Conservation (phyloP, 2,888 invertebrate genomes). For the Clunio marinus region DNA sequence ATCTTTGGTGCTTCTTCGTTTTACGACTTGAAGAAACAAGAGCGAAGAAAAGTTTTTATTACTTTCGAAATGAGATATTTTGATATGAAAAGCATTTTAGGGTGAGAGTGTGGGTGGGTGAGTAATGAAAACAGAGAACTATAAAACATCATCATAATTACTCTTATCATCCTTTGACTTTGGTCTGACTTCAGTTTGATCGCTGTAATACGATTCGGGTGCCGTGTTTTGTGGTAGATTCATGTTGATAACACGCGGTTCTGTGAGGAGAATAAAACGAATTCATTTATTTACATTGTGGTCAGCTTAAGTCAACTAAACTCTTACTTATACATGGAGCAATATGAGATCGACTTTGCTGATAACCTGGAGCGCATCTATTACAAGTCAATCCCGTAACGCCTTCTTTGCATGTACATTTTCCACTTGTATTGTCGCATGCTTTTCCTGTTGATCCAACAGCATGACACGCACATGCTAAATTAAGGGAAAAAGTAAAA, state of each 20-base stretch:
- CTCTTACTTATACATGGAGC: constrained; percentile 96
- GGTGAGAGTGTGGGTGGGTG: neutral
- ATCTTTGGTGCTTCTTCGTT: constrained; percentile 28
- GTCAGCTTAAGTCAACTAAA: constrained; percentile 8
- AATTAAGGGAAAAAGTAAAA: constrained; percentile 41
- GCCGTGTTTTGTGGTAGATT: constrained; percentile 51
- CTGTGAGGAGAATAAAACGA: constrained; percentile 50
- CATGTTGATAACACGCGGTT: constrained; percentile 63
- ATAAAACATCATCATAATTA: neutral
- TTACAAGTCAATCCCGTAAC: constrained; percentile 97
- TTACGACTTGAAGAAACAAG: neutral
- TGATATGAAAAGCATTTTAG: neutral
- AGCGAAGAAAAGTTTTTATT: constrained; percentile 27
- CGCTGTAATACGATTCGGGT: constrained; percentile 48
- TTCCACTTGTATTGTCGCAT: constrained; percentile 97
- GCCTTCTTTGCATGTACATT: constrained; percentile 99
- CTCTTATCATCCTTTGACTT: constrained; percentile 24
- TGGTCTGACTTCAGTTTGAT: constrained; percentile 41
- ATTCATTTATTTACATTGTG: neutral
- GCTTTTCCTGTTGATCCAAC: constrained; percentile 96
- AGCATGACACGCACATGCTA: constrained; percentile 98
- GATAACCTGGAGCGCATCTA: constrained; percentile 95
- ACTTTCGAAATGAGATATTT: constrained; percentile 33
- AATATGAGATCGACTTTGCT: constrained; percentile 94
- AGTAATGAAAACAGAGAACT: neutral